A percentile compares a stretch with the other conserved stretches of the same genome.
Evolutionary conservation across 2,888 invertebrate genomes (phyloP).

Genomic region (Heliconius ismenius): DNA sequence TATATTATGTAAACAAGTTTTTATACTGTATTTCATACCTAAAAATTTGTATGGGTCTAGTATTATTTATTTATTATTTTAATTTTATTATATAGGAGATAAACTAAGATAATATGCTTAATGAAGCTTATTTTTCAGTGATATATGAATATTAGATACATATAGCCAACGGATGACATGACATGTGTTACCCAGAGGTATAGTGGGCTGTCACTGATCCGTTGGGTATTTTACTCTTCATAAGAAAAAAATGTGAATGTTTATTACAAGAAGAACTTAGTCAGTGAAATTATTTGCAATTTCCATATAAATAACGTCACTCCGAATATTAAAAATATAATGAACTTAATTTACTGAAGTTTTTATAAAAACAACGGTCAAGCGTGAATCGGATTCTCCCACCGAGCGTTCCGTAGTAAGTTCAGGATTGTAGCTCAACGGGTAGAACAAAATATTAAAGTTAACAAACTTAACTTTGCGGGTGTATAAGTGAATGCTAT

Average conservation of each 20-base stretch:
- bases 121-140: not conserved
- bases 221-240: not conserved
- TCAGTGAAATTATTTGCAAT: not conserved
- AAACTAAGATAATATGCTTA: not conserved
- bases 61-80: not conserved
- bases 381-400: not conserved
- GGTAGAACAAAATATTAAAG: no score
- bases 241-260: not conserved
- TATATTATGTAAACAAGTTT: slow-evolving; percentile 11
- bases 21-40: not conserved
- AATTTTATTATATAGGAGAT: not conserved
- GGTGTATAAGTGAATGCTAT: no score
- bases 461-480: no score
- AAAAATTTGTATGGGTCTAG: not conserved
- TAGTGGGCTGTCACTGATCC: not conserved
- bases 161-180: no score
- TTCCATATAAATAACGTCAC: not conserved
- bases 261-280: not conserved
- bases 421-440: no score
- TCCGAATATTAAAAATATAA: not conserved
- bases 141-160: no score
- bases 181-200: no score
- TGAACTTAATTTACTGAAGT: not conserved
- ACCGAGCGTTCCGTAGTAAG: not conserved
- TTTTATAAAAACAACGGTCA: not conserved